These are phyloP conservation scores for Elegia similella DNA, from an alignment of 2,888 invertebrate genomes.

Conservation along the genomic window DNA sequence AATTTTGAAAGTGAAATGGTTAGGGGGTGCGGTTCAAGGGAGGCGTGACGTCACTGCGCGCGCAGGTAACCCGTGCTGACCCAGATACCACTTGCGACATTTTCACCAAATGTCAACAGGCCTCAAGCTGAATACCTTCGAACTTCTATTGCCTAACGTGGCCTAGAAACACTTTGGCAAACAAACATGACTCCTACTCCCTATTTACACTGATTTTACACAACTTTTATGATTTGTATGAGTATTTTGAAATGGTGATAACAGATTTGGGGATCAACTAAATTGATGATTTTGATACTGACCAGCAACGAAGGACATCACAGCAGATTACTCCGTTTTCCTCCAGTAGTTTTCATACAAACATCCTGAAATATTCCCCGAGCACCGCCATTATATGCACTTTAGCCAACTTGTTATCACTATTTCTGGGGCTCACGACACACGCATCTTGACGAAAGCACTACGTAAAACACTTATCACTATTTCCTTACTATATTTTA, in stretches of 20 bases:
- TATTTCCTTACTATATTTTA: conserved; percentile 41
- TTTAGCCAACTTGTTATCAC: conserved; percentile 49
- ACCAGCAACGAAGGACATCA: conserved; percentile 59
- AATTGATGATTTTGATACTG: conserved; percentile 32
- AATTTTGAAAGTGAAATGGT: conserved; percentile 56
- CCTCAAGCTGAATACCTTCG: conserved; percentile 39
- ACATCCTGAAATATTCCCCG: conserved; percentile 52
- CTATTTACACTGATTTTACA: conserved; percentile 3
- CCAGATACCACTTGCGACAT: conserved; percentile 67
- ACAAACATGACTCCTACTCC: conserved; percentile 9
- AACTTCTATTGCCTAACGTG: conserved; percentile 54
- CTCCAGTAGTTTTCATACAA: conserved; percentile 52
- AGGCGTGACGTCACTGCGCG: conserved; percentile 70
- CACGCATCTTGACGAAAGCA: conserved; percentile 26
- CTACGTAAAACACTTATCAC: conserved; percentile 38
- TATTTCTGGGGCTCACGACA: conserved; percentile 44
- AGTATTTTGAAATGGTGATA: neutral
- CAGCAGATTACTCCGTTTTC: conserved; percentile 42
- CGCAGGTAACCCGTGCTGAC: conserved; percentile 66
- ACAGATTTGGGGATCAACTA: neutral
- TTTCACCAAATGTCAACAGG: conserved; percentile 68
- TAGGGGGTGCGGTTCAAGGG: conserved; percentile 50
- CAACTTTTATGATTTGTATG: neutral
- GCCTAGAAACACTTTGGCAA: conserved; percentile 40
- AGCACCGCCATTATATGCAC: conserved; percentile 63